A percentile compares a stretch with the other conserved stretches of the same genome.
These are phyloP conservation scores for Liodrosophila aerea DNA, from an alignment of 2,888 invertebrate species.

Conservation along the genomic window DNA sequence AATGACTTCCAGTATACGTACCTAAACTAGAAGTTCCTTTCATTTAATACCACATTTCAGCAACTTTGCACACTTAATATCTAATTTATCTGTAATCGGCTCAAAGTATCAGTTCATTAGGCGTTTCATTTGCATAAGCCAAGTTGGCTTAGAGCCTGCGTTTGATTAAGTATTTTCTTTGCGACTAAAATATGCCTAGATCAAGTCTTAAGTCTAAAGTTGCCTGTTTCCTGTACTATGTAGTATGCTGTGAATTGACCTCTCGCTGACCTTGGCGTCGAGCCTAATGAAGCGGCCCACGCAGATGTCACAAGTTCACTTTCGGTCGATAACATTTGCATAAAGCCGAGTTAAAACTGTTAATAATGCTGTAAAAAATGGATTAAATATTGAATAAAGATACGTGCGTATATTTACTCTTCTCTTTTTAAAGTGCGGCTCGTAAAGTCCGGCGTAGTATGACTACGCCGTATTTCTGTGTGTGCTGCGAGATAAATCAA, in stretches of 20 bases:
- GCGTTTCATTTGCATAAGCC: slow-evolving; percentile 30
- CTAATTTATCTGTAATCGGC: slow-evolving; percentile 15
- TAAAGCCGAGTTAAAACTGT: slow-evolving; percentile 7
- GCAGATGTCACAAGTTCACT: slow-evolving; percentile 10
- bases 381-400: too few relatives aligned
- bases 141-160: neutral
- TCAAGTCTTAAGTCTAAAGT: too few relatives aligned
- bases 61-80: neutral
- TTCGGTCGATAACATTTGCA: slow-evolving; percentile 9
- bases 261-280: too few relatives aligned
- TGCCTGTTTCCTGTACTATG: too few relatives aligned
- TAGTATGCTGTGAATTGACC: too few relatives aligned
- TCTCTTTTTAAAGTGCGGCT: neutral
- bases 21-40: too few relatives aligned
- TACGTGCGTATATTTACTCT: too few relatives aligned
- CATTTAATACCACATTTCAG: too few relatives aligned
- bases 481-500: slow-evolving; percentile 76
- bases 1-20: too few relatives aligned
- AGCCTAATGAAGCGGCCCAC: neutral
- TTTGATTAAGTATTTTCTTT: slow-evolving; percentile 31
- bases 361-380: too few relatives aligned
- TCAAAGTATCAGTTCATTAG: slow-evolving; percentile 21
- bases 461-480: slow-evolving; percentile 24
- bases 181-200: neutral
- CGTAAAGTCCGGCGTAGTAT: neutral